Conservation (phyloP, 2,797 vertebrate species). For the Premnoplex brunnescens region DNA sequence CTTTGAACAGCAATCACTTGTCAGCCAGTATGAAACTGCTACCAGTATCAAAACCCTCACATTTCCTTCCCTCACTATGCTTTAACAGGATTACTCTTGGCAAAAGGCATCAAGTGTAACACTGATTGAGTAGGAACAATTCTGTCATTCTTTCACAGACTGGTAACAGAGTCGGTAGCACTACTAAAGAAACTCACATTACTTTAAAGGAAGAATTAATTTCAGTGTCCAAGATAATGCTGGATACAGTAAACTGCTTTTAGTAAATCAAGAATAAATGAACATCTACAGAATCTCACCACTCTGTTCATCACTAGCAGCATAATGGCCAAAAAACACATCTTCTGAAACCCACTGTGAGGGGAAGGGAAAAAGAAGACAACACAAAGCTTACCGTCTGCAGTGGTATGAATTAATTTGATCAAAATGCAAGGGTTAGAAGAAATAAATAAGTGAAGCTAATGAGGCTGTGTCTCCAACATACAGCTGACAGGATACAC, state of each 20-base stretch:
- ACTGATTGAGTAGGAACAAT: background rate
- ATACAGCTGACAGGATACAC: conserved; percentile 27
- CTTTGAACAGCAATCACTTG: background rate
- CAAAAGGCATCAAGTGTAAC: background rate
- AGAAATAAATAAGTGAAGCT: background rate
- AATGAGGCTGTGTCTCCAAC: conserved; percentile 6
- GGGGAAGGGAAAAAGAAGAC: background rate
- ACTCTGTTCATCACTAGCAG: background rate
- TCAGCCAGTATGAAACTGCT: background rate
- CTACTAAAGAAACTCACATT: background rate
- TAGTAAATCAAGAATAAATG: background rate
- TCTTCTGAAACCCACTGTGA: background rate
- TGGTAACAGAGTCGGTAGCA: background rate
- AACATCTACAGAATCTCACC: background rate
- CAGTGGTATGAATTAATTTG: background rate
- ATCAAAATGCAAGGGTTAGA: conserved; percentile 23
- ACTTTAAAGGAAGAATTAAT: background rate
- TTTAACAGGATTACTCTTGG: background rate
- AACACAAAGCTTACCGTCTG: background rate
- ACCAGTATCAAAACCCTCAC: background rate
- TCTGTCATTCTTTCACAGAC: background rate
- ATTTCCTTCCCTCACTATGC: background rate
- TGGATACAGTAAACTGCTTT: background rate
- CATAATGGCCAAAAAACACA: background rate
- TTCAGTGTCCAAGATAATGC: background rate